A percentile compares a stretch with the other conserved stretches of the same genome.
Conservation (phyloP, 2,113 vertebrate genomes). For the Lynx canadensis region DNA sequence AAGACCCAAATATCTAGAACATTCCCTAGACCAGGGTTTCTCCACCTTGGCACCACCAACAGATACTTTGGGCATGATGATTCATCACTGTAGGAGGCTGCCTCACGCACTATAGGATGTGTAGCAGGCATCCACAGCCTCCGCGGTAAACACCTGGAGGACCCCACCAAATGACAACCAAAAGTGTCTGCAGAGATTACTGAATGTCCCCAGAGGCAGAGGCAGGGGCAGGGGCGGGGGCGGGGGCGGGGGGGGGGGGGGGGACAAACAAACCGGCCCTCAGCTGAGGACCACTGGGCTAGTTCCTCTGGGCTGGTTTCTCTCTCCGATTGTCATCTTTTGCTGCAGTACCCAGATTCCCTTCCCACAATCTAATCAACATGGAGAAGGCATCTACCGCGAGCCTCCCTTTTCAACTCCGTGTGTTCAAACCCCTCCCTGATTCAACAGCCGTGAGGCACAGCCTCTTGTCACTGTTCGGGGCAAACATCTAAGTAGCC, state of each 20-base stretch:
- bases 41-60: neutral
- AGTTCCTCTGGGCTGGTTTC: neutral
- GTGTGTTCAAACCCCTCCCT: neutral
- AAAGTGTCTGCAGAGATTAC: neutral
- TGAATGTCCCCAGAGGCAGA: neutral
- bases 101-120: rapidly evolving
- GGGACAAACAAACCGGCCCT: neutral
- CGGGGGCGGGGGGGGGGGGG: no score
- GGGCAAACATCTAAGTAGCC: neutral
- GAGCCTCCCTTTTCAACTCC: neutral
- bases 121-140: neutral
- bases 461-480: constrained; percentile 35
- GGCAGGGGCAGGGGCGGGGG: no score
- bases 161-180: neutral
- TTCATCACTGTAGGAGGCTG: neutral
- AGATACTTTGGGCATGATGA: neutral
- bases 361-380: neutral
- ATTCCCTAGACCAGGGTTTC: neutral
- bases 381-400: neutral
- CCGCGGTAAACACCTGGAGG: neutral
- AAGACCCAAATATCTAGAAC: neutral
- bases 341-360: neutral
- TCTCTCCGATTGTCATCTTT: neutral
- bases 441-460: neutral
- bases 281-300: neutral